phyloP scores from a whole-genome alignment of 2,113 vertebrate genomes.

The Saccopteryx leptura region DNA sequence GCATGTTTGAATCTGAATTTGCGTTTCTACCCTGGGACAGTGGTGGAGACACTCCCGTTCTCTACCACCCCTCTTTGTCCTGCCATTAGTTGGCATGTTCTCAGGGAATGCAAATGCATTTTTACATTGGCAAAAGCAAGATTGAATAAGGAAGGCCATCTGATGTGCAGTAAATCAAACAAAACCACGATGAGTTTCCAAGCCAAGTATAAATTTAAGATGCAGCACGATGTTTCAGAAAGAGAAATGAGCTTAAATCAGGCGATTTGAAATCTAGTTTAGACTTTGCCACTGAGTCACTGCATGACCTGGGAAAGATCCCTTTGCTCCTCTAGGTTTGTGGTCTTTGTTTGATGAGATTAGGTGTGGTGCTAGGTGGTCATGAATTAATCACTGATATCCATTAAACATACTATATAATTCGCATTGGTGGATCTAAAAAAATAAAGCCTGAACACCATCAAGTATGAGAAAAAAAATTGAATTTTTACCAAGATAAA shows the following conservation, averaged over 20 bases:
- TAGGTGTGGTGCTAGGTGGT: not conserved
- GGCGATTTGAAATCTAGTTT: not conserved
- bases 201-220: slow-evolving; percentile 62
- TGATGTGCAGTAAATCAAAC: slow-evolving; percentile 76
- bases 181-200: slow-evolving; percentile 70
- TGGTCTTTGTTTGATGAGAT: slow-evolving; percentile 45
- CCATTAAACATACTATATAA: not conserved
- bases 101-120: slow-evolving; percentile 72
- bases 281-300: not conserved
- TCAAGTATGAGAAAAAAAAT: slow-evolving; percentile 31
- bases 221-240: not conserved
- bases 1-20: slow-evolving; percentile 49
- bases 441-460: not conserved
- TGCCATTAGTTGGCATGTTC: slow-evolving; percentile 36
- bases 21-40: not conserved
- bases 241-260: not conserved
- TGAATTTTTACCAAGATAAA: slow-evolving; percentile 38
- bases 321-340: not conserved
- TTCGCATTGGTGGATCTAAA: not conserved
- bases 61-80: not conserved
- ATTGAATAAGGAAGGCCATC: slow-evolving; percentile 71
- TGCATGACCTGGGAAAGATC: not conserved
- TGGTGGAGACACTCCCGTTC: not conserved
- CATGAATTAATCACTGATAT: not conserved
- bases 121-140: slow-evolving; percentile 71